Evolutionary conservation across 1,140 invertebrate species (phyloP).

Genomic region (Phthorimaea operculella): DNA sequence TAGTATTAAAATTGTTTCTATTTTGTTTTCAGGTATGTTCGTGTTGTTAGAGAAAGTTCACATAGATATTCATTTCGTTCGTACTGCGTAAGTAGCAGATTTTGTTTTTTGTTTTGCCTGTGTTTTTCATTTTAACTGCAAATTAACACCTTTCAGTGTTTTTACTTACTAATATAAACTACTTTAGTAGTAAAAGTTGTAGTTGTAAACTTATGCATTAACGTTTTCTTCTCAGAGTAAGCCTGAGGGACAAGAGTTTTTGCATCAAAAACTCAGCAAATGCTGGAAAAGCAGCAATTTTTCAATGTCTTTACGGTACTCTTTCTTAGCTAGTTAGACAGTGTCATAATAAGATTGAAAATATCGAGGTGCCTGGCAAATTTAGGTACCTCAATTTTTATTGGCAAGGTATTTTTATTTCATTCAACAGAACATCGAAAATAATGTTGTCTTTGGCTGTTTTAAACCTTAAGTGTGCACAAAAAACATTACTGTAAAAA

Average conservation of each 20-base stretch:
- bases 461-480: no score
- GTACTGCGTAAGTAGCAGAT: constrained; percentile 57
- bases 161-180: no score
- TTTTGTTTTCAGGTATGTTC: constrained; percentile 53
- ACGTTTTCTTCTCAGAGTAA: not conserved
- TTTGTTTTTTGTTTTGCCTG: constrained; percentile 33
- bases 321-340: constrained; percentile 31
- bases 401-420: no score
- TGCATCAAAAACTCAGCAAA: constrained; percentile 34
- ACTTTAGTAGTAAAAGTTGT: no score
- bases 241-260: constrained; percentile 22
- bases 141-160: no score
- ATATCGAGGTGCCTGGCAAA: no score
- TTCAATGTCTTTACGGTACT: constrained; percentile 42
- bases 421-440: no score
- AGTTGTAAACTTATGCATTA: not conserved
- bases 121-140: not conserved
- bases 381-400: no score
- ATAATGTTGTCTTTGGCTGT: no score
- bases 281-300: constrained; percentile 43
- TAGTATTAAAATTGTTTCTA: not conserved
- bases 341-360: no score
- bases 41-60: constrained; percentile 56
- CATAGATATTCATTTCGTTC: constrained; percentile 45
- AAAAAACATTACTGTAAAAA: no score